phyloP scores from a whole-genome alignment of 2,113 vertebrate species.

The Chelonoidis abingdonii region DNA sequence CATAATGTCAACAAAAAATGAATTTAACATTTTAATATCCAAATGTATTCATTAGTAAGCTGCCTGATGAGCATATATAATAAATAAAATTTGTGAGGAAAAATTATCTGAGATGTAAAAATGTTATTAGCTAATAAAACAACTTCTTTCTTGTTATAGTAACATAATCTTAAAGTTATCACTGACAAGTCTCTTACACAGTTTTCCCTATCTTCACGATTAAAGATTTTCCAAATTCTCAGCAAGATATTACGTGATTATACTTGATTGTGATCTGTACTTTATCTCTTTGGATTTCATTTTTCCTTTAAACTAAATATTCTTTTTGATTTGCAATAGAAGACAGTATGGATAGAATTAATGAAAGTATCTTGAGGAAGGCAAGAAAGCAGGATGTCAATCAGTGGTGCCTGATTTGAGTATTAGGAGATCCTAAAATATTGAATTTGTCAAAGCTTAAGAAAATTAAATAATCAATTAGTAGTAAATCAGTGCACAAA shows the following conservation, averaged over 20 bases:
- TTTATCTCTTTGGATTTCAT: background rate
- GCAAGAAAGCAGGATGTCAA: background rate
- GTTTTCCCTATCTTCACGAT: background rate
- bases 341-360: background rate
- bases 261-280: background rate
- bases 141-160: background rate
- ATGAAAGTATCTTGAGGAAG: background rate
- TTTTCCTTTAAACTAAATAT: background rate
- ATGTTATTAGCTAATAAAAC: background rate
- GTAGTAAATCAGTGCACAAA: background rate
- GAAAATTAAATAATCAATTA: background rate
- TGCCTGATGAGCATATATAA: background rate
- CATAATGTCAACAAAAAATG: background rate
- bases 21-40: background rate
- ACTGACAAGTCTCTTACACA: background rate
- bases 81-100: background rate
- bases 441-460: background rate
- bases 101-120: background rate
- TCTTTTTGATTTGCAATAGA: background rate
- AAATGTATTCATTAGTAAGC: background rate
- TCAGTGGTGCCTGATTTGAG: background rate
- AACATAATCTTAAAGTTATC: background rate
- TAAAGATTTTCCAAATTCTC: background rate
- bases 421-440: background rate
- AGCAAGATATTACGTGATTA: background rate